A percentile compares a stretch with the other conserved stretches of the same genome.
These are phyloP conservation scores for Peromyscus leucopus DNA, from an alignment of 2,113 vertebrate species.

Conservation along the genomic window DNA sequence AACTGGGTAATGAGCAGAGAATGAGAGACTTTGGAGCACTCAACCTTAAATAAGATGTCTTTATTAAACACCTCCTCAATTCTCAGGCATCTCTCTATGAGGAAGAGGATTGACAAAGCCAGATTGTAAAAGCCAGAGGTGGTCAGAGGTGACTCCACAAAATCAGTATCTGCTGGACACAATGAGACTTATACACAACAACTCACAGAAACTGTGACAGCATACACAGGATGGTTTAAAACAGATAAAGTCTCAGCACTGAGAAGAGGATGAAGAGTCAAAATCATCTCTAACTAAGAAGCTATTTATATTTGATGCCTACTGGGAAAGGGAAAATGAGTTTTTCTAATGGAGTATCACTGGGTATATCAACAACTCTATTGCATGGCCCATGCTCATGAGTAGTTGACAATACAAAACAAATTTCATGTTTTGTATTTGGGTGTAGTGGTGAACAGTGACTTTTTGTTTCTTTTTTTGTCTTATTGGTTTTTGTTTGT, in stretches of 20 bases:
- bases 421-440: not conserved
- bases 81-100: not conserved
- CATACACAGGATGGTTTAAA: not conserved
- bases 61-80: not conserved
- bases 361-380: not conserved
- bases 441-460: not conserved
- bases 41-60: not conserved
- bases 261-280: not conserved
- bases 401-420: not conserved
- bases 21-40: not conserved
- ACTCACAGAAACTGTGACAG: not conserved
- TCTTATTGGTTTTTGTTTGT: not conserved
- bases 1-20: not conserved
- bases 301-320: not conserved
- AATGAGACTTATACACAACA: not conserved
- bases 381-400: not conserved
- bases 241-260: not conserved
- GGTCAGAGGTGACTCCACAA: not conserved
- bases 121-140: not conserved
- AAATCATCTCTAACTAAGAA: not conserved
- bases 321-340: not conserved
- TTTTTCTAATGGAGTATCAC: not conserved
- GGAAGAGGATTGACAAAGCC: not conserved
- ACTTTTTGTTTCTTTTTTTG: not conserved
- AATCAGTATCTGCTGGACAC: not conserved